Conservation (phyloP, 2,113 vertebrate species). For the Crypturellus undulatus region DNA sequence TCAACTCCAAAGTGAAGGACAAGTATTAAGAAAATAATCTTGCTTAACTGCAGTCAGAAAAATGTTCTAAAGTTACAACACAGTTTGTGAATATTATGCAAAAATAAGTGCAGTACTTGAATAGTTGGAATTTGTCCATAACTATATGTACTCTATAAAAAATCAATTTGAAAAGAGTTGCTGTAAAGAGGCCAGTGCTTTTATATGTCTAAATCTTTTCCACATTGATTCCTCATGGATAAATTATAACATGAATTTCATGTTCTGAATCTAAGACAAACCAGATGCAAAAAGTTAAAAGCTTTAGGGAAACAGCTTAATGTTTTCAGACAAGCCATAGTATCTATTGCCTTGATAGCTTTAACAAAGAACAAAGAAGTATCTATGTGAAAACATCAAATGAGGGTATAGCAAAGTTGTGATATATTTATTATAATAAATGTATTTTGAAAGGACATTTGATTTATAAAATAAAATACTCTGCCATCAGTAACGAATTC, state of each 20-base stretch:
- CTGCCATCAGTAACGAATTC: background rate
- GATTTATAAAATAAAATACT: background rate
- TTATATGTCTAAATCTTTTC: background rate
- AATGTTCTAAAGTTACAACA: background rate
- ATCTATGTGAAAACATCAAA: background rate
- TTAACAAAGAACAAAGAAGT: background rate
- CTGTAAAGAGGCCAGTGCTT: background rate
- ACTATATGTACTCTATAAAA: slow-evolving; percentile 15
- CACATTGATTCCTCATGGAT: background rate
- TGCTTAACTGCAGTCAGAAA: background rate
- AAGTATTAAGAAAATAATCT: slow-evolving; percentile 6
- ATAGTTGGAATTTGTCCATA: background rate
- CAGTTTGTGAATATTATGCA: background rate
- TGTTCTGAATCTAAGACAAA: slow-evolving; percentile 6
- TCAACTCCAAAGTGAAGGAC: background rate
- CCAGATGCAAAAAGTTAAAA: background rate
- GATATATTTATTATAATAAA: background rate
- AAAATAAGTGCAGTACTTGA: background rate
- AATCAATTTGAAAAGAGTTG: slow-evolving; percentile 11
- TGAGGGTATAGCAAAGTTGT: background rate
- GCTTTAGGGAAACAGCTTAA: background rate
- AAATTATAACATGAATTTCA: background rate
- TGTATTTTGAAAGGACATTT: background rate
- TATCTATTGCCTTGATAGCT: background rate
- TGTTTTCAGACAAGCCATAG: background rate